Conservation (phyloP, 2,888 invertebrate species). For the Aphodius sticticus region DNA sequence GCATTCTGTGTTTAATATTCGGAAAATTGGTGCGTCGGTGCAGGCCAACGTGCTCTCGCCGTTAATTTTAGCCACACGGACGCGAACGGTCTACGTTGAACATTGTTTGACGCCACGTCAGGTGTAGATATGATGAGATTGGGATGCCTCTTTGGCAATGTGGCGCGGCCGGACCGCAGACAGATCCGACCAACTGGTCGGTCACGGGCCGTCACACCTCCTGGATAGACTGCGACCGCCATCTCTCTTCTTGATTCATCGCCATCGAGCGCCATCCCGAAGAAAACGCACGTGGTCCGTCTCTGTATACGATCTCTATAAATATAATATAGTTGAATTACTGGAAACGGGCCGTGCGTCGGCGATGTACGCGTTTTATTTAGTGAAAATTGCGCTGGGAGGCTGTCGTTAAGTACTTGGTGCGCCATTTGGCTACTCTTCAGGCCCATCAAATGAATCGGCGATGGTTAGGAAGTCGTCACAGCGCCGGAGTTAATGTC, state of each 20-base stretch:
- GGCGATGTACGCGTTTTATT: background rate
- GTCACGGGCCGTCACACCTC: background rate
- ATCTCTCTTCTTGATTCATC: background rate
- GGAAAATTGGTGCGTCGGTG: background rate
- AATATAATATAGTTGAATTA: background rate
- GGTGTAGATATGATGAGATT: conserved; percentile 4
- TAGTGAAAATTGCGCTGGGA: background rate
- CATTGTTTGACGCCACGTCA: conserved; percentile 4
- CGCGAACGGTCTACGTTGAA: background rate
- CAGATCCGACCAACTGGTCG: background rate
- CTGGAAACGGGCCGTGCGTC: background rate
- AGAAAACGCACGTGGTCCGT: background rate
- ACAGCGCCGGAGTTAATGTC: background rate
- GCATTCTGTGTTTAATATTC: background rate
- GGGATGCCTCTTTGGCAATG: background rate
- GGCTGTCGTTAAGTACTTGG: background rate
- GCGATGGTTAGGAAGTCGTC: background rate
- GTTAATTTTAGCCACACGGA: background rate
- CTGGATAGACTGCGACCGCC: background rate
- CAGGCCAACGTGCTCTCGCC: background rate
- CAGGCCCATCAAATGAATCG: background rate
- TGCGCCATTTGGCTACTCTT: background rate
- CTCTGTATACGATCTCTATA: background rate
- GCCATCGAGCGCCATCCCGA: background rate
- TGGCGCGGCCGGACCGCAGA: background rate